phyloP scores from a whole-genome alignment of 2,888 invertebrate species.

The Teinopalpus imperialis region DNA sequence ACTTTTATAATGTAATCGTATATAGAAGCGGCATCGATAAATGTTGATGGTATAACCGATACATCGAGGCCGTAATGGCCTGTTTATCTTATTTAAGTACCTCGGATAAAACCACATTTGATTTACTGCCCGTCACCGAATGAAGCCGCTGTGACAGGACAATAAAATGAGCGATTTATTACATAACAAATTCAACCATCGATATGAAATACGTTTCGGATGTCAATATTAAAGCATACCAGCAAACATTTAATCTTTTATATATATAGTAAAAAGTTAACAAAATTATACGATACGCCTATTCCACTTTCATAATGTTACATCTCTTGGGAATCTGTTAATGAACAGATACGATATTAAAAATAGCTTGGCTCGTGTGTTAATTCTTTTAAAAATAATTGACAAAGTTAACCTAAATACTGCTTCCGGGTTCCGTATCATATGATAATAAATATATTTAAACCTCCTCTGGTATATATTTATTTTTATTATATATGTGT shows the following conservation, averaged over 20 bases:
- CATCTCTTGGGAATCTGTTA: slow-evolving; percentile 15
- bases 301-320: not conserved
- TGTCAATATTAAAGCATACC: not conserved
- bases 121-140: slow-evolving; percentile 5
- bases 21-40: too few species aligned
- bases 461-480: too few species aligned
- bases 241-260: too few species aligned
- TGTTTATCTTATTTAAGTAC: slow-evolving; percentile 12
- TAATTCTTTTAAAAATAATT: slow-evolving; percentile 18
- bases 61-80: slow-evolving; percentile 3
- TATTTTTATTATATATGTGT: too few species aligned
- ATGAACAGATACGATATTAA: slow-evolving; percentile 12
- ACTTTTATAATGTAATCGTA: too few species aligned
- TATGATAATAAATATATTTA: too few species aligned
- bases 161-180: slow-evolving; percentile 11
- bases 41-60: slow-evolving; percentile 5
- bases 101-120: slow-evolving; percentile 10
- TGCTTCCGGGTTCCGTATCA: slow-evolving; percentile 14
- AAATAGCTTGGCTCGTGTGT: not conserved
- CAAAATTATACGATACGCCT: too few species aligned
- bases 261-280: too few species aligned
- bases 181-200: not conserved
- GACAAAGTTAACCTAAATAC: not conserved
- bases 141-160: slow-evolving; percentile 2
- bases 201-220: not conserved